Evolutionary conservation across 2,113 vertebrate species (phyloP).

Genomic region (Megaleporinus macrocephalus): DNA sequence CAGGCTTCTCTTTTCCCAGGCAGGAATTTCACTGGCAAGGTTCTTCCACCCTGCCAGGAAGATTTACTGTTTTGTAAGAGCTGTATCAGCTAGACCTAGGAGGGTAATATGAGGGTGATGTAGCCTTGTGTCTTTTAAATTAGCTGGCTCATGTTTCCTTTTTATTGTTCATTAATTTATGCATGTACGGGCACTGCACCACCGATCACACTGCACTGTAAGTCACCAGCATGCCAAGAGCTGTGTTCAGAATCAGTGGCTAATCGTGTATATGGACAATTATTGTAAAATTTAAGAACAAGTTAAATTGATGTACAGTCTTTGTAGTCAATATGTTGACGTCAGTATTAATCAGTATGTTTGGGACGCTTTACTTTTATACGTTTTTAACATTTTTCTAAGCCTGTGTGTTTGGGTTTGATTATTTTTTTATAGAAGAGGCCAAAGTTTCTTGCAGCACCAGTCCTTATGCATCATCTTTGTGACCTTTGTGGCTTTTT

Average conservation of each 20-base stretch:
- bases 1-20: background rate
- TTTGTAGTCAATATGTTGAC: background rate
- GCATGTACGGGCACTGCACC: background rate
- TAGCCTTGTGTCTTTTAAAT: background rate
- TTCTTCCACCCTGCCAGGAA: background rate
- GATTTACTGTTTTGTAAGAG: background rate
- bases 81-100: background rate
- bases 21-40: background rate
- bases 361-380: background rate
- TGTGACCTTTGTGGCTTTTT: too few species aligned
- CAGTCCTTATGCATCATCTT: too few species aligned
- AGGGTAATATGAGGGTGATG: background rate
- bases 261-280: background rate
- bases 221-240: background rate
- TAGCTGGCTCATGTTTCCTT: background rate
- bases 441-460: too few species aligned
- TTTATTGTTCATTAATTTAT: background rate
- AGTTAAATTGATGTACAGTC: background rate
- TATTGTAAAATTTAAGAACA: too few species aligned
- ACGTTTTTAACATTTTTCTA: background rate
- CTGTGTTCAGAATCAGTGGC: background rate
- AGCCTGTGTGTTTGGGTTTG: too few species aligned
- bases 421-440: too few species aligned
- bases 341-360: background rate
- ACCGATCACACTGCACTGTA: background rate